Percentiles rank a stretch among this genome's conserved stretches.
Evolutionary conservation across 2,888 invertebrate genomes (phyloP).

Genomic region (Meiosimyza decipiens): DNA sequence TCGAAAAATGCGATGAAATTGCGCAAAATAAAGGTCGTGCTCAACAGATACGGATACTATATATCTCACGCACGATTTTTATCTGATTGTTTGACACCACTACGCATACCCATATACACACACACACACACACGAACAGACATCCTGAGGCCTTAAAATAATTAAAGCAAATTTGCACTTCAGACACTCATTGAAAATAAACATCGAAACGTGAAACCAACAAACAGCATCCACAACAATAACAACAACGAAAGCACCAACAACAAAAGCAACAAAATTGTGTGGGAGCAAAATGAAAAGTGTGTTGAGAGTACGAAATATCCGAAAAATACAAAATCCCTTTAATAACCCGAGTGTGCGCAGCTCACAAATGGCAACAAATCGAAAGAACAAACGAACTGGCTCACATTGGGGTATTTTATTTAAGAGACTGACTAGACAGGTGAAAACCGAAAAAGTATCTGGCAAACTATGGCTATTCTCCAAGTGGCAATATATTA

Average conservation of each 20-base stretch:
- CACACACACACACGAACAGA: constrained; percentile 16
- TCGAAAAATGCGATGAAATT: constrained; percentile 11
- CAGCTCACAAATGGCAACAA: constrained; percentile 27
- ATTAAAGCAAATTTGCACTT: constrained; percentile 65
- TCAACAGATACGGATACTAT: too few relatives aligned
- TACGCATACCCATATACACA: constrained; percentile 18
- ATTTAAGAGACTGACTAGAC: too few relatives aligned
- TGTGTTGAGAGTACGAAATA: background rate
- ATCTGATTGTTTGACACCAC: constrained; percentile 11
- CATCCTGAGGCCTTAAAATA: constrained; percentile 50
- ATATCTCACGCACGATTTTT: too few relatives aligned
- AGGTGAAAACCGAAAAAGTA: too few relatives aligned
- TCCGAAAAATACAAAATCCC: background rate
- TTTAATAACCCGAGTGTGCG: constrained; percentile 32
- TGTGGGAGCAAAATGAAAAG: background rate
- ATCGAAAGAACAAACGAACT: constrained; percentile 1
- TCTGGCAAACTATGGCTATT: too few relatives aligned
- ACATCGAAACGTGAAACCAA: constrained; percentile 32
- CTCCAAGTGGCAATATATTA: too few relatives aligned
- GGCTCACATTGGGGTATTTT: too few relatives aligned
- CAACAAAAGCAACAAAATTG: constrained; percentile 49
- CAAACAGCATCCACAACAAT: constrained; percentile 43
- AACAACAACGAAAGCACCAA: constrained; percentile 44
- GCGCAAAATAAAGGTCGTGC: too few relatives aligned
- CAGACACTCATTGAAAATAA: constrained; percentile 51